phyloP scores from a whole-genome alignment of 2,113 vertebrate genomes.

The Acinonyx jubatus region DNA sequence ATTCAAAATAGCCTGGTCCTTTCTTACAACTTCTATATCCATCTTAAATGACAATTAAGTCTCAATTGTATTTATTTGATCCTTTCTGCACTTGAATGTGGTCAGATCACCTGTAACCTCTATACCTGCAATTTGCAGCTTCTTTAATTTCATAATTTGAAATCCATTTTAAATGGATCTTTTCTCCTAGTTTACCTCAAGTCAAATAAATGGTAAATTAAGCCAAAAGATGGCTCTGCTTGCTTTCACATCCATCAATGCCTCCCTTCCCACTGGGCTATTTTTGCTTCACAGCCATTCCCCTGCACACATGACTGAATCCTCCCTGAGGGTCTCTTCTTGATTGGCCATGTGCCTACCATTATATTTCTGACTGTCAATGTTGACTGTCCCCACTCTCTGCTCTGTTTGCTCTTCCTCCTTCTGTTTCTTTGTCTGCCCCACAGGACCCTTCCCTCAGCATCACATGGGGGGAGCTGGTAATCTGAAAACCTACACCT shows the following conservation, averaged over 20 bases:
- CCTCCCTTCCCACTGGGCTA: conserved; percentile 46
- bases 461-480: too few relatives aligned
- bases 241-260: conserved; percentile 59
- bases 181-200: conserved; percentile 69
- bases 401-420: not conserved
- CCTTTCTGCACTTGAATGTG: not conserved
- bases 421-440: not conserved
- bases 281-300: conserved; percentile 66
- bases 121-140: conserved; percentile 54
- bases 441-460: not conserved
- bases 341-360: conserved; percentile 19
- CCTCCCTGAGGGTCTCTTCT: conserved; percentile 42
- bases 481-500: not conserved
- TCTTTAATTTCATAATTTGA: conserved; percentile 73
- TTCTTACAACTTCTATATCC: not conserved
- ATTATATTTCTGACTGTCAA: conserved; percentile 13
- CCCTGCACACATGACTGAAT: conserved; percentile 40
- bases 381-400: not conserved
- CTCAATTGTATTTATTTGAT: conserved; percentile 63
- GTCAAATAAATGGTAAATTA: conserved; percentile 74
- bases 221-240: conserved; percentile 51
- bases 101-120: conserved; percentile 50
- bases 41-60: conserved; percentile 33
- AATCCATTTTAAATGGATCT: conserved; percentile 65
- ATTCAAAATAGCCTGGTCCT: conserved; percentile 33